These are phyloP conservation scores for Coturnix japonica DNA, from an alignment of 2,113 vertebrate genomes.

Conservation along the genomic window DNA sequence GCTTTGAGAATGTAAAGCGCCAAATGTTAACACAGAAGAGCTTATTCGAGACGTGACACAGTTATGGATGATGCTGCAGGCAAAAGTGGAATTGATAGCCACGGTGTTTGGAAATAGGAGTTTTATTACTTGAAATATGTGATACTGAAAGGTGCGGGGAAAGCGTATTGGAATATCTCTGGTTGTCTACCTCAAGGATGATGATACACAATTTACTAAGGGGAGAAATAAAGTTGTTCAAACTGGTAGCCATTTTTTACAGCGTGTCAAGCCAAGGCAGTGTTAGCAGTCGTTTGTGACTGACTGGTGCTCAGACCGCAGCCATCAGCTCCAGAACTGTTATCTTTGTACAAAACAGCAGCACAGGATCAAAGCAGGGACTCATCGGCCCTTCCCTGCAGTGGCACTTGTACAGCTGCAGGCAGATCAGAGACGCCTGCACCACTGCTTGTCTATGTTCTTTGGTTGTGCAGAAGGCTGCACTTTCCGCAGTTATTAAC, in stretches of 20 bases:
- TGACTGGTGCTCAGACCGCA: background rate
- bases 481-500: constrained; percentile 12
- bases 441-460: background rate
- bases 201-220: background rate
- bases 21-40: constrained; percentile 12
- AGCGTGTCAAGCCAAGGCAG: background rate
- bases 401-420: background rate
- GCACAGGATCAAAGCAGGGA: background rate
- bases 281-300: background rate
- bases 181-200: constrained; percentile 57
- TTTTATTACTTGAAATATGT: constrained; percentile 55
- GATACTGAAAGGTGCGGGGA: constrained; percentile 40
- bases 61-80: background rate
- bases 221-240: background rate
- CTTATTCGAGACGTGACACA: constrained; percentile 21
- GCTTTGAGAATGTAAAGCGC: constrained; percentile 50
- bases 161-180: constrained; percentile 43
- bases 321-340: background rate
- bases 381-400: background rate
- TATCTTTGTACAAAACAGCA: background rate
- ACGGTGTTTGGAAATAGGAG: constrained; percentile 5
- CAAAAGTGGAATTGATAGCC: background rate
- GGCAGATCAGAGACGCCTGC: background rate
- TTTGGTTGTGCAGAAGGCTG: background rate
- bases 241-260: background rate